These are phyloP conservation scores for Ctenomys sociabilis DNA, from an alignment of 2,113 vertebrate species.

Conservation along the genomic window DNA sequence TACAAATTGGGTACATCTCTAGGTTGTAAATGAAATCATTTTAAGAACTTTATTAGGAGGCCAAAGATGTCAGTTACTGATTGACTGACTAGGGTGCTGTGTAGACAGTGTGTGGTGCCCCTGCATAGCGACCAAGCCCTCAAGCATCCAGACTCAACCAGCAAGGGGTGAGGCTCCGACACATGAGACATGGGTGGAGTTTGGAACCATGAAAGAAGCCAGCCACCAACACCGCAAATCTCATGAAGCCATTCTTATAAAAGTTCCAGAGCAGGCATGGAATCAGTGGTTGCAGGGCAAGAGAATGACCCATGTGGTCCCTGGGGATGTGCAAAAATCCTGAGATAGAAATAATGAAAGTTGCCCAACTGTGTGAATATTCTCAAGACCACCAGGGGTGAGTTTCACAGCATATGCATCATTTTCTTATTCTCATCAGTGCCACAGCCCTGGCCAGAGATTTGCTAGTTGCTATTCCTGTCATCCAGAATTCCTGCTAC, in stretches of 20 bases:
- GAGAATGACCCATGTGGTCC: not conserved
- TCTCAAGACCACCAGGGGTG: too few relatives aligned
- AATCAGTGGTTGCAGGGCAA: not conserved
- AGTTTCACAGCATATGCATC: too few relatives aligned
- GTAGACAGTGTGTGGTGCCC: not conserved
- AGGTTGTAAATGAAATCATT: not conserved
- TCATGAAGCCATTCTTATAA: not conserved
- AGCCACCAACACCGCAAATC: not conserved
- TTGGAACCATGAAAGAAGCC: not conserved
- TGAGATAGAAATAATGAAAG: not conserved
- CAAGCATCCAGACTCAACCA: not conserved
- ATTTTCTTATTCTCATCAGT: too few relatives aligned
- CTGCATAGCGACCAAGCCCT: not conserved
- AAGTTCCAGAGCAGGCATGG: not conserved
- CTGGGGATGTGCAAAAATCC: rapidly evolving
- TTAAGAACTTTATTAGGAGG: too few relatives aligned
- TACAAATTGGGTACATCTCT: not conserved
- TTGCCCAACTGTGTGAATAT: too few relatives aligned
- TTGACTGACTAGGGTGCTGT: too few relatives aligned
- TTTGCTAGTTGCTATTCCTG: not conserved
- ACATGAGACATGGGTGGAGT: not conserved
- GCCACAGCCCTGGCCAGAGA: not conserved
- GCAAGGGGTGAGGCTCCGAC: not conserved
- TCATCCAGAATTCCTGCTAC: not conserved
- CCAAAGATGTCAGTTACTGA: not conserved